Evolutionary conservation across 2,888 invertebrate genomes (phyloP).

Genomic region (Phorcus lineatus): DNA sequence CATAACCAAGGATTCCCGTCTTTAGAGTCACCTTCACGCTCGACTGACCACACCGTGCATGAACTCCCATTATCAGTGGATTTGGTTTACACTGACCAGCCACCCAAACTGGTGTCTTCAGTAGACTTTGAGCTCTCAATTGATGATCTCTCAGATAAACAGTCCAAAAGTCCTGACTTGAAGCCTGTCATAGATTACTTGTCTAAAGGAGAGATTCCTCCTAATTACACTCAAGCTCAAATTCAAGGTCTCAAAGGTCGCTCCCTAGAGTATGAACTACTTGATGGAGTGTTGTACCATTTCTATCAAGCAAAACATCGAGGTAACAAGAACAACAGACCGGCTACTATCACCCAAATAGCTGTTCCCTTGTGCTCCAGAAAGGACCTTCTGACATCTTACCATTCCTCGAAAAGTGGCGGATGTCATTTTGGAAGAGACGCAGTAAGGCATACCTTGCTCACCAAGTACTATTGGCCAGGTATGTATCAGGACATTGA

Average conservation of each 20-base stretch:
- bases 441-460: conserved; percentile 19
- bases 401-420: conserved; percentile 26
- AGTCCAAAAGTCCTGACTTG: neutral
- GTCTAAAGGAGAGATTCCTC: neutral
- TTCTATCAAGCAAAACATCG: neutral
- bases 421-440: conserved; percentile 22
- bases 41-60: neutral
- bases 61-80: neutral
- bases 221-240: neutral
- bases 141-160: neutral
- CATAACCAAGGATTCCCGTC: neutral
- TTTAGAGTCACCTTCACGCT: too few relatives aligned
- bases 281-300: conserved; percentile 1
- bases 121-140: neutral
- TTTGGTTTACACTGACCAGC: neutral
- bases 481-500: conserved; percentile 32
- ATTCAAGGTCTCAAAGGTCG: conserved; percentile 2
- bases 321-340: neutral
- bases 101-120: neutral
- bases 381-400: neutral
- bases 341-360: neutral
- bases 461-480: conserved; percentile 33
- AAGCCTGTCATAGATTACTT: neutral
- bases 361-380: too few relatives aligned
- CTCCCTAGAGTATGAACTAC: neutral